Evolutionary conservation across 1,140 invertebrate genomes (phyloP).

Genomic region (Orchestia grillus): DNA sequence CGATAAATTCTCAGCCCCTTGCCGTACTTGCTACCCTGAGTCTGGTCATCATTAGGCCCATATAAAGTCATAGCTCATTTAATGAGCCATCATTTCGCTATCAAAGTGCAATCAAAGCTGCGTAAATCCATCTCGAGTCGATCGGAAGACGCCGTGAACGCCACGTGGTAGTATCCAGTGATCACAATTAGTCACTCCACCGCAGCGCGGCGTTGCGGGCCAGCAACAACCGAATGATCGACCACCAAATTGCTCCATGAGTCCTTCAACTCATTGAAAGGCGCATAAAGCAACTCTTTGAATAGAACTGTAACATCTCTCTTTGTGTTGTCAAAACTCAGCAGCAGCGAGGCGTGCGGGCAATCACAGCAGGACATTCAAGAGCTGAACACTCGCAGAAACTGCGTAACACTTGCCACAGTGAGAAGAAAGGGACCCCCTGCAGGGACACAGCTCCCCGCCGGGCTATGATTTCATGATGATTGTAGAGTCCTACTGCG

Average conservation of each 20-base stretch:
- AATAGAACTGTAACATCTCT: conserved; percentile 56
- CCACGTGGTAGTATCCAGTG: not conserved
- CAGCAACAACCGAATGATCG: not conserved
- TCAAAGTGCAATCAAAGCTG: not conserved
- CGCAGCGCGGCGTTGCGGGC: not conserved
- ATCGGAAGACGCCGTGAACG: not conserved
- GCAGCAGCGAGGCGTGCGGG: conserved; percentile 31
- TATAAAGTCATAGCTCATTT: not conserved
- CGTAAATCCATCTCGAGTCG: not conserved
- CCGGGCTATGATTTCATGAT: conserved; percentile 44
- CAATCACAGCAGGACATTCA: conserved; percentile 44
- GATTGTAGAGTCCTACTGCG: conserved; percentile 53
- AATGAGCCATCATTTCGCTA: not conserved
- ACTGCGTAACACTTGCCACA: conserved; percentile 41
- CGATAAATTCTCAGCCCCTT: not conserved
- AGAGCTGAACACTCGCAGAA: conserved; percentile 44
- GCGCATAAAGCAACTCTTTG: conserved; percentile 43
- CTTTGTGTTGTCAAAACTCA: conserved; percentile 43
- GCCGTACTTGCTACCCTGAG: not conserved
- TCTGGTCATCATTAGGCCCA: not conserved
- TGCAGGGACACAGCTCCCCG: not conserved
- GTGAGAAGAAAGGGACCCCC: conserved; percentile 46
- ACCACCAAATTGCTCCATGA: conserved; percentile 34
- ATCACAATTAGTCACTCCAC: conserved; percentile 29
- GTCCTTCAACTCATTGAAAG: conserved; percentile 15